phyloP scores from a whole-genome alignment of 2,888 invertebrate species.

The Hypomecis punctinalis region DNA sequence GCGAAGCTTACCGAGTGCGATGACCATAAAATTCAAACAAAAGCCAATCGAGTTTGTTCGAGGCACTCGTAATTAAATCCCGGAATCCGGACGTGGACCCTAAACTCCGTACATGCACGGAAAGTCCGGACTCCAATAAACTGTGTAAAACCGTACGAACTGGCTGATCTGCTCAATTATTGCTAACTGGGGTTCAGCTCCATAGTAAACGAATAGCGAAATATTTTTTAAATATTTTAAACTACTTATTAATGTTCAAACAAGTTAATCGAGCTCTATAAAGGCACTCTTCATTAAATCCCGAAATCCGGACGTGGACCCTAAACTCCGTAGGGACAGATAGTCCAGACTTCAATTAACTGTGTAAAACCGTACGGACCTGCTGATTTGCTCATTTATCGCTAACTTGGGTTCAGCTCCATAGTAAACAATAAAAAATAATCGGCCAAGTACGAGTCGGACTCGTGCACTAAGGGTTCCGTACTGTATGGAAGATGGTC shows the following conservation, averaged over 20 bases:
- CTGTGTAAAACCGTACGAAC: not conserved
- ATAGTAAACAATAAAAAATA: too few relatives aligned
- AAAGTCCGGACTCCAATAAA: conserved; percentile 1
- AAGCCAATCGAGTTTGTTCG: not conserved
- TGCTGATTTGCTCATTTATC: conserved; percentile 23
- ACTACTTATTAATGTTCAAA: too few relatives aligned
- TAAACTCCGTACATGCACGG: not conserved
- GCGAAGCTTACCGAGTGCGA: too few relatives aligned
- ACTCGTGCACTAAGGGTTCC: too few relatives aligned
- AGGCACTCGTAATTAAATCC: not conserved
- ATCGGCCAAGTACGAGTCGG: too few relatives aligned
- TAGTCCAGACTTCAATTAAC: not conserved
- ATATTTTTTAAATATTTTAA: too few relatives aligned
- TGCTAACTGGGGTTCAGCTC: conserved; percentile 1
- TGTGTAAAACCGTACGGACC: not conserved
- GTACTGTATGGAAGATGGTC: too few relatives aligned
- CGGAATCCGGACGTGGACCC: not conserved
- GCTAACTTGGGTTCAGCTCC: conserved; percentile 1
- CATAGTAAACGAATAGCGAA: too few relatives aligned
- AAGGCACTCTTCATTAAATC: too few relatives aligned
- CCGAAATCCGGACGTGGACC: not conserved
- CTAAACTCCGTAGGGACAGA: not conserved
- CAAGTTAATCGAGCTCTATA: too few relatives aligned
- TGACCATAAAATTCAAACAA: not conserved
- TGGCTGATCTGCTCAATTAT: conserved; percentile 24